phyloP scores from a whole-genome alignment of 35 echinoderm and acorn worm species.

The Ophiothrix spiculata region DNA sequence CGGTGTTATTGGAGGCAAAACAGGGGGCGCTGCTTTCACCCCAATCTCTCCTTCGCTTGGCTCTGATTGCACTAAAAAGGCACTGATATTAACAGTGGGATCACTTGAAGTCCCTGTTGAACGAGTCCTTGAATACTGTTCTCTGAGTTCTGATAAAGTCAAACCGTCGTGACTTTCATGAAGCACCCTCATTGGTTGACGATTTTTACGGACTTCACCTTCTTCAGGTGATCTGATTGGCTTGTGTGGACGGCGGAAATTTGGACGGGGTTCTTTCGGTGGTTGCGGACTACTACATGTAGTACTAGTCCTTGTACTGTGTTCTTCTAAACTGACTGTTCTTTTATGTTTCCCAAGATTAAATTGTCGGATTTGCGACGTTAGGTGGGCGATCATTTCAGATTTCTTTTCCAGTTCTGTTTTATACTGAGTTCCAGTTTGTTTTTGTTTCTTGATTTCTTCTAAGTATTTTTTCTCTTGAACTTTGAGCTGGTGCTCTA shows the following conservation, averaged over 20 bases:
- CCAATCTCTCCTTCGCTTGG: background rate
- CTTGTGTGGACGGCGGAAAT: slow-evolving; percentile 15
- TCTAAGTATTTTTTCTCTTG: slow-evolving; percentile 56
- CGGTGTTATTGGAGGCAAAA: slow-evolving; percentile 97
- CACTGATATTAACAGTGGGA: background rate
- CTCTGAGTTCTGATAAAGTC: background rate
- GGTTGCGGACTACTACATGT: slow-evolving; percentile 34
- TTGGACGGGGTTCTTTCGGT: slow-evolving; percentile 44
- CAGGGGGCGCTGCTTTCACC: slow-evolving; percentile 38
- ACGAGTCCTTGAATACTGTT: background rate
- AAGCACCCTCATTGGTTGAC: background rate
- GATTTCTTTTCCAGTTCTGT: slow-evolving; percentile 77
- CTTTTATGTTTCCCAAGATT: slow-evolving; percentile 38
- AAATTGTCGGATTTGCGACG: slow-evolving; percentile 72
- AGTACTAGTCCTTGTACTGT: background rate
- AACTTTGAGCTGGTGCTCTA: slow-evolving; percentile 58
- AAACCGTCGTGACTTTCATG: background rate
- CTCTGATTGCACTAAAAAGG: background rate
- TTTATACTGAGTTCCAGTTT: slow-evolving; percentile 29
- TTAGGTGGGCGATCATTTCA: slow-evolving; percentile 72
- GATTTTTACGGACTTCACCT: background rate
- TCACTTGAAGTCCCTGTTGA: background rate
- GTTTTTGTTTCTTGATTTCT: slow-evolving; percentile 62
- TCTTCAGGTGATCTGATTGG: background rate
- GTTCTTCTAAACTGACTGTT: background rate